Evolutionary conservation across 2,888 invertebrate genomes (phyloP).

Genomic region (Leptinotarsa peninsularis): DNA sequence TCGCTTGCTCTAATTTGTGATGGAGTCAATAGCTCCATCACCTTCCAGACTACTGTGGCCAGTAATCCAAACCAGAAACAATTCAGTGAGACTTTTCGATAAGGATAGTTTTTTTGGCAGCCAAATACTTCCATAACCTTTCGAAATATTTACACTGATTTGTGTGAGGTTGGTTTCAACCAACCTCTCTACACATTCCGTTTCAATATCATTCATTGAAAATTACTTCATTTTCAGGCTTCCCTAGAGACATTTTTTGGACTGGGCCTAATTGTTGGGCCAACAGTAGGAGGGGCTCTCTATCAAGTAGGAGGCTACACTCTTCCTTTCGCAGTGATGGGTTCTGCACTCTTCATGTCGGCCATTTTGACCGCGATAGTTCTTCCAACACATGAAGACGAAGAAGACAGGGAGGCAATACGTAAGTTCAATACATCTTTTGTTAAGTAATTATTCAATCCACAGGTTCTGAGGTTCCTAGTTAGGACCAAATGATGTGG

Average conservation of each 20-base stretch:
- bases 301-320: constrained; percentile 84
- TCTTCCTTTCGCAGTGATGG: constrained; percentile 84
- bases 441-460: not conserved
- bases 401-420: constrained; percentile 69
- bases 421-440: constrained; percentile 69
- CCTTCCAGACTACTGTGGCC: too few relatives aligned
- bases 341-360: constrained; percentile 79
- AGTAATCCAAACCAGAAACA: too few relatives aligned
- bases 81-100: too few relatives aligned
- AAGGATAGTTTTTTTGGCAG: too few relatives aligned
- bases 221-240: constrained; percentile 68
- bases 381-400: constrained; percentile 75
- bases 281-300: constrained; percentile 88
- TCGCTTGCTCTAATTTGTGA: too few relatives aligned
- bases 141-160: too few relatives aligned
- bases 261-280: constrained; percentile 87
- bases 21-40: too few relatives aligned
- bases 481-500: too few relatives aligned
- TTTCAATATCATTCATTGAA: not conserved
- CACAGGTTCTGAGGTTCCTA: too few relatives aligned
- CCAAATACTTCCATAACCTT: too few relatives aligned
- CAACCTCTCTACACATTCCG: too few relatives aligned
- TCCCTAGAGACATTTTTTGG: constrained; percentile 91
- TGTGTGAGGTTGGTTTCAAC: not conserved
- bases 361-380: constrained; percentile 80